A percentile compares a stretch with the other conserved stretches of the same genome.
phyloP scores from a whole-genome alignment of 2,888 invertebrate species.

The Thysanoteuthis rhombus region DNA sequence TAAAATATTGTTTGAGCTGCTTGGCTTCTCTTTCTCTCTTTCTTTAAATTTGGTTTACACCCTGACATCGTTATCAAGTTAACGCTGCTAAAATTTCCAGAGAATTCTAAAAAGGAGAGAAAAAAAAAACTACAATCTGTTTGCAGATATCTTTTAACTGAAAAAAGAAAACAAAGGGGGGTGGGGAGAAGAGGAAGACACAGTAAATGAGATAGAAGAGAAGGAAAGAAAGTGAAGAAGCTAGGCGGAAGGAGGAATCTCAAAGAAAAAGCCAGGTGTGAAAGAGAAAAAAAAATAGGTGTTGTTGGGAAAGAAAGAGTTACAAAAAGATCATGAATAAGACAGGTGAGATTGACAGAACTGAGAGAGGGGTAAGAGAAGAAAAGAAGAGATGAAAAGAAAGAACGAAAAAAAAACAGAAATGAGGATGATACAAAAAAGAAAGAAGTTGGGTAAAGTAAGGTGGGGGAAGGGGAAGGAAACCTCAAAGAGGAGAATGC shows the following conservation, averaged over 20 bases:
- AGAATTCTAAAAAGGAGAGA: too few relatives aligned
- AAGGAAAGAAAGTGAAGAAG: background rate
- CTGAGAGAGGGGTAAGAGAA: background rate
- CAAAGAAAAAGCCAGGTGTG: too few relatives aligned
- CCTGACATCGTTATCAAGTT: background rate
- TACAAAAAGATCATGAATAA: background rate
- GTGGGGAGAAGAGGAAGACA: too few relatives aligned
- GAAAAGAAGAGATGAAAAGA: fast-evolving
- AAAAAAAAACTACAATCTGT: background rate
- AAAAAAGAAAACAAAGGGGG: too few relatives aligned
- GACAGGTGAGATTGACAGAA: too few relatives aligned
- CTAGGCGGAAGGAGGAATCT: background rate
- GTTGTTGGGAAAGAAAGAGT: too few relatives aligned
- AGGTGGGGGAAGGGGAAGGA: too few relatives aligned
- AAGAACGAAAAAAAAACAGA: background rate
- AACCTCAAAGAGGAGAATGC: background rate
- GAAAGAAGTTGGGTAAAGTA: background rate
- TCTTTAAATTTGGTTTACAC: background rate
- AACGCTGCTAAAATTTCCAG: background rate
- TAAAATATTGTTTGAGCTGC: constrained; percentile 14
- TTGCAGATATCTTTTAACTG: background rate
- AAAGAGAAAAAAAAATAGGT: background rate
- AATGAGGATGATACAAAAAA: background rate
- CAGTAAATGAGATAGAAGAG: too few relatives aligned
- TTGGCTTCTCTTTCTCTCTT: background rate